Evolutionary conservation across 2,888 invertebrate genomes (phyloP).

Genomic region (Acleris sparsana): DNA sequence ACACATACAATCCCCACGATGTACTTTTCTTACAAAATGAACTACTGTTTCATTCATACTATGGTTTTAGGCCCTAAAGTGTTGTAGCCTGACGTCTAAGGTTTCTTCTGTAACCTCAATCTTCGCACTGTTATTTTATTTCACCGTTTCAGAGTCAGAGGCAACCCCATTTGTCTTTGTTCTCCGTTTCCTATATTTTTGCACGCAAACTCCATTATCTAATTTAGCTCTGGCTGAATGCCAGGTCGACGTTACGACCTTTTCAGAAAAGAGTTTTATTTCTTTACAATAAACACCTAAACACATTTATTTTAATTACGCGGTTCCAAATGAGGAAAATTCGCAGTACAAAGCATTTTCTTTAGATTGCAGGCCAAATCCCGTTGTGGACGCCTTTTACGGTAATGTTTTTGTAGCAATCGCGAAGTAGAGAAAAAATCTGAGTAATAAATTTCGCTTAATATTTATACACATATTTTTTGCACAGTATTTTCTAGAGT

Average conservation of each 20-base stretch:
- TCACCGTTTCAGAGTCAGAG: slow-evolving; percentile 72
- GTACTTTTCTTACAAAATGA: too few species aligned
- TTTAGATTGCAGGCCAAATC: slow-evolving; percentile 17
- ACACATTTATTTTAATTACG: slow-evolving; percentile 73
- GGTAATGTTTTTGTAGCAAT: slow-evolving; percentile 17
- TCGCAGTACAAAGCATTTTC: slow-evolving; percentile 25
- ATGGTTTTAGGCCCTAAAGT: too few species aligned
- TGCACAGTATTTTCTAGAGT: not conserved
- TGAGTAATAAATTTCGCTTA: slow-evolving; percentile 4
- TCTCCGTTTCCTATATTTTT: slow-evolving; percentile 83
- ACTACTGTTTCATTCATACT: too few species aligned
- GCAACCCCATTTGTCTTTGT: slow-evolving; percentile 82
- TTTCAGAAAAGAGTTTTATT: slow-evolving; percentile 74
- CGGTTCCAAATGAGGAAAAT: slow-evolving; percentile 36
- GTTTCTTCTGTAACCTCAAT: slow-evolving; percentile 60
- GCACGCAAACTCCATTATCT: slow-evolving; percentile 84
- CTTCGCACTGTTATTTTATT: slow-evolving; percentile 76
- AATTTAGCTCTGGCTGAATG: slow-evolving; percentile 83
- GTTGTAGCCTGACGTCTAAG: slow-evolving; percentile 47
- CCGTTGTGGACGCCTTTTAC: slow-evolving; percentile 10
- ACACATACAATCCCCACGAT: too few species aligned
- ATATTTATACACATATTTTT: slow-evolving; percentile 4
- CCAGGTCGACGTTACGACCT: slow-evolving; percentile 79
- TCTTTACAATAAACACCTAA: slow-evolving; percentile 73
- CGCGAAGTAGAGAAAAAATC: not conserved